Conservation (phyloP, 2,113 vertebrate genomes). For the Desmodus rotundus region DNA sequence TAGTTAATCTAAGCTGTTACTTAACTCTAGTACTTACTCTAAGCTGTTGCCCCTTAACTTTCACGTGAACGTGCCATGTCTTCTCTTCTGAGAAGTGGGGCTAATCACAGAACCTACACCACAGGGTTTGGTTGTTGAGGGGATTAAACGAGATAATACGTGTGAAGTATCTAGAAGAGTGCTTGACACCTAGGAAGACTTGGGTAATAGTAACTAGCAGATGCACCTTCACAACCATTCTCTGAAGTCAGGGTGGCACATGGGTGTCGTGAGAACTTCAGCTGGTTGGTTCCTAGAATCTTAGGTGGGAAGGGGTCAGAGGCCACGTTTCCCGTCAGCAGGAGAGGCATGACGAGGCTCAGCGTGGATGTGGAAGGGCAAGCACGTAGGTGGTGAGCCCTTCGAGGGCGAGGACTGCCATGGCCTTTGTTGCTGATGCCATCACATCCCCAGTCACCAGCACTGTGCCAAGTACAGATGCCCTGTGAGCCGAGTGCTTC, state of each 20-base stretch:
- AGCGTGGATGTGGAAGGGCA: not conserved
- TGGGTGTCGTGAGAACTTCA: not conserved
- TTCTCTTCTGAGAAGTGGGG: not conserved
- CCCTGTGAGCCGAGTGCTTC: not conserved
- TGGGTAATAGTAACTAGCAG: not conserved
- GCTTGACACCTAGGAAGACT: not conserved
- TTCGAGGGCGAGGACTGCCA: not conserved
- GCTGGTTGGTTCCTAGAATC: not conserved
- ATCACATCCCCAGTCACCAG: not conserved
- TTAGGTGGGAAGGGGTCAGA: not conserved
- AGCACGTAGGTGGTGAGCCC: rapidly evolving
- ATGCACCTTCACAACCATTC: not conserved
- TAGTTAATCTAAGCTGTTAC: not conserved
- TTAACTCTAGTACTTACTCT: not conserved
- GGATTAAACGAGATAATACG: not conserved
- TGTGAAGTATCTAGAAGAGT: not conserved
- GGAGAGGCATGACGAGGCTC: not conserved
- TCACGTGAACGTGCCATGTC: not conserved
- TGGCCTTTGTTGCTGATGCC: not conserved
- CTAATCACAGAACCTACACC: not conserved
- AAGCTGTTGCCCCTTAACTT: not conserved
- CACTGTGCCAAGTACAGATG: not conserved
- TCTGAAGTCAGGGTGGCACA: not conserved
- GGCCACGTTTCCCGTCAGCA: not conserved
- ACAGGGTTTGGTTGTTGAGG: not conserved